Evolutionary conservation across 2,113 vertebrate species (phyloP).

Genomic region (Craseonycteris thonglongyai): DNA sequence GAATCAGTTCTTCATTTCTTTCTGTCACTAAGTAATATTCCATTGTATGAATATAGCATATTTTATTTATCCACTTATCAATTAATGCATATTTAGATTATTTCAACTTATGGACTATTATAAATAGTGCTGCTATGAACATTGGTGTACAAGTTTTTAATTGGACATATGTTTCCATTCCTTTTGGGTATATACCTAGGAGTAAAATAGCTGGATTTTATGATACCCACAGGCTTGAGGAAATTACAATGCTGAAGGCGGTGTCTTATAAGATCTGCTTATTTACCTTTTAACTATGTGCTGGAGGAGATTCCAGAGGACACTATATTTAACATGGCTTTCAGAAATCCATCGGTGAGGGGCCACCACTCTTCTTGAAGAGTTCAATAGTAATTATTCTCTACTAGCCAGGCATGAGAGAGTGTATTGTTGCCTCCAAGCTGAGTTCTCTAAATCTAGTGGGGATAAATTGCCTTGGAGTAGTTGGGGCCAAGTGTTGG

Average conservation of each 20-base stretch:
- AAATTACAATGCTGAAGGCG: not conserved
- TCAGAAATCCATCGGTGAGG: not conserved
- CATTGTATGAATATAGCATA: too few species aligned
- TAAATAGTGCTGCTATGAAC: too few species aligned
- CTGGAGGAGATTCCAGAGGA: not conserved
- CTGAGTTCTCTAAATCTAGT: not conserved
- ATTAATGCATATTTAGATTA: too few species aligned
- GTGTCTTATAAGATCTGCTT: not conserved
- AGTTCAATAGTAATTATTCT: not conserved
- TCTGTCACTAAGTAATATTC: too few species aligned
- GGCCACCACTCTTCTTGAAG: not conserved
- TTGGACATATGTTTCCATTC: too few species aligned
- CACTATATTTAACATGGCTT: not conserved
- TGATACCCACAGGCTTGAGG: not conserved
- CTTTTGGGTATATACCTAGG: too few species aligned
- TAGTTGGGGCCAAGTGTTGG: not conserved
- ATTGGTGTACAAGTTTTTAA: too few species aligned
- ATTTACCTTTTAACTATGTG: not conserved
- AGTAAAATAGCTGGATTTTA: not conserved
- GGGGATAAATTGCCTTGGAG: not conserved
- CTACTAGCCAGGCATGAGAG: not conserved
- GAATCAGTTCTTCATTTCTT: too few species aligned
- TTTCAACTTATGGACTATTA: too few species aligned
- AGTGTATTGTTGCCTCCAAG: not conserved
- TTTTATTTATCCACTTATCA: too few species aligned